Conservation (phyloP, 1,140 invertebrate genomes). For the Streblospio benedicti region DNA sequence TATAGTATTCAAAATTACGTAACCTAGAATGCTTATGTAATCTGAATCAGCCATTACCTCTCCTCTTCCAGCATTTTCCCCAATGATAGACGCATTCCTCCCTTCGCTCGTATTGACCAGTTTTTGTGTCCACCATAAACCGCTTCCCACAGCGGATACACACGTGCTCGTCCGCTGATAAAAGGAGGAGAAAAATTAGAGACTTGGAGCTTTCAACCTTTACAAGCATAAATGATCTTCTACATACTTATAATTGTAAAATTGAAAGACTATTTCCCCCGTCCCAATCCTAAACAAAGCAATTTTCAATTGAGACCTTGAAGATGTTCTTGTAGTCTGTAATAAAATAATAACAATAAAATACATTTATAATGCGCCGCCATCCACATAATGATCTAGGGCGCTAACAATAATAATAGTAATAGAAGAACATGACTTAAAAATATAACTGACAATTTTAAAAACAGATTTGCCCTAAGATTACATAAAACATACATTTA, state of each 20-base stretch:
- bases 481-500: no score
- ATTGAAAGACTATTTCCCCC: background rate
- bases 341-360: no score
- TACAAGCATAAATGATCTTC: background rate
- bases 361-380: no score
- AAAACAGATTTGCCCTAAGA: no score
- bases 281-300: background rate
- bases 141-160: slow-evolving; percentile 74
- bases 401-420: no score
- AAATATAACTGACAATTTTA: no score
- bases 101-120: slow-evolving; percentile 57
- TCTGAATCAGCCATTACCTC: slow-evolving; percentile 58
- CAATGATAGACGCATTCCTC: slow-evolving; percentile 86
- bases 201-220: background rate
- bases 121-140: slow-evolving; percentile 68
- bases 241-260: background rate
- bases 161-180: slow-evolving; percentile 53
- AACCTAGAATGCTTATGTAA: background rate
- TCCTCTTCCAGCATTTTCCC: slow-evolving; percentile 69
- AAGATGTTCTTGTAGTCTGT: no score
- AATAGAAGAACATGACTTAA: no score
- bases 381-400: no score
- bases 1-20: no score
- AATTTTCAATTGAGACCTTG: slow-evolving; percentile 12
- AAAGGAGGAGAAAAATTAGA: slow-evolving; percentile 2